Conservation (phyloP, 2,797 vertebrate genomes). For the Hydrocynus forskahlii region DNA sequence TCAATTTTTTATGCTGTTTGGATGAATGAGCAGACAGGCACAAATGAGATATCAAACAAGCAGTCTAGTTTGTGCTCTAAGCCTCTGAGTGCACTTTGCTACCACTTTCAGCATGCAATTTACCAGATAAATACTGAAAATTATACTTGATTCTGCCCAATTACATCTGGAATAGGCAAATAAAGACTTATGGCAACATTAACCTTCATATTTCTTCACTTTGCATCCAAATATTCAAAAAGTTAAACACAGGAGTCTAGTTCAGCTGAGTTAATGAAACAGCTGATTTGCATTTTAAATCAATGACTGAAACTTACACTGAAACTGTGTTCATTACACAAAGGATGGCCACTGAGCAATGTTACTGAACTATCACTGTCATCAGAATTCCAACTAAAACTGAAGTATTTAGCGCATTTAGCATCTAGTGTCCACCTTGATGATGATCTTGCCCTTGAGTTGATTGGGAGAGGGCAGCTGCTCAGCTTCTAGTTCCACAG, state of each 20-base stretch:
- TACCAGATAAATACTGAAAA: neutral
- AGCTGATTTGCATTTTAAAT: neutral
- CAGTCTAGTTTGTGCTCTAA: neutral
- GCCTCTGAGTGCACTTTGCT: neutral
- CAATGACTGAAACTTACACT: neutral
- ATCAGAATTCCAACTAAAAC: neutral
- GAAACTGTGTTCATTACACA: neutral
- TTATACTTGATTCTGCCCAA: neutral
- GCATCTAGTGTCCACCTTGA: slow-evolving; percentile 80
- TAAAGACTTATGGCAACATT: neutral
- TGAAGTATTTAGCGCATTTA: neutral
- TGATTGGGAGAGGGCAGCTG: slow-evolving; percentile 94
- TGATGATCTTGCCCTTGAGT: slow-evolving; percentile 92
- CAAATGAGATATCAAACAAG: neutral
- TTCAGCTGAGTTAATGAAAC: neutral
- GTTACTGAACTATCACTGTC: neutral
- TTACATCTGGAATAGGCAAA: neutral
- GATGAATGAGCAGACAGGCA: slow-evolving; percentile 11
- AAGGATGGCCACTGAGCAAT: neutral
- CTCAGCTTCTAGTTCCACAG: slow-evolving; percentile 89
- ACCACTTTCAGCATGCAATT: neutral
- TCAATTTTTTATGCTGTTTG: slow-evolving; percentile 93
- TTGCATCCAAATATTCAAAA: neutral
- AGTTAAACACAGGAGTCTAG: too few relatives aligned
- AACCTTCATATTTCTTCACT: neutral